These are phyloP conservation scores for Acrocephalus kingi DNA, from an alignment of 2,113 vertebrate species.

Conservation along the genomic window DNA sequence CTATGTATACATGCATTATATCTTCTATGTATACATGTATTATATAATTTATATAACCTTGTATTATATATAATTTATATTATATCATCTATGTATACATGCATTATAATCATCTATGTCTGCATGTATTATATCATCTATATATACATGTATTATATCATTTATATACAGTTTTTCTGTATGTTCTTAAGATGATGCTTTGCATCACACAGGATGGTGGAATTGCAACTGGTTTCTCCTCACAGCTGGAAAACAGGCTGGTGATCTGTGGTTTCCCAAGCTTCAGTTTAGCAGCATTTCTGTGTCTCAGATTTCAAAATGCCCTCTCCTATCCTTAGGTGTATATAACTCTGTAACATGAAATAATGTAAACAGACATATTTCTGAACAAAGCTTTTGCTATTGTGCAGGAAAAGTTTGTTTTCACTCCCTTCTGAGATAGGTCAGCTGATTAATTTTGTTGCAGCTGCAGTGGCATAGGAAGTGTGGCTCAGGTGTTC, in stretches of 20 bases:
- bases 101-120: too few relatives aligned
- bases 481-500: constrained; percentile 24
- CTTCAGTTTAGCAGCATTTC: neutral
- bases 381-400: neutral
- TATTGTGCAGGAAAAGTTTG: neutral
- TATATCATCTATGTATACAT: too few relatives aligned
- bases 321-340: neutral
- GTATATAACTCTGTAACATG: neutral
- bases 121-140: too few relatives aligned
- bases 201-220: neutral
- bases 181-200: neutral
- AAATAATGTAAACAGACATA: neutral
- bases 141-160: neutral
- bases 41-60: too few relatives aligned
- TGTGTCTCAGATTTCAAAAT: neutral
- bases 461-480: neutral
- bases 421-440: neutral
- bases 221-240: neutral
- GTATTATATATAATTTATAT: too few relatives aligned
- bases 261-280: neutral
- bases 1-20: too few relatives aligned
- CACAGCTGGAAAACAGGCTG: neutral
- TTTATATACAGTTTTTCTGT: accelerated
- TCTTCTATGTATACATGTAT: too few relatives aligned
- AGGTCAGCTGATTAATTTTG: constrained; percentile 47